Percentiles rank a stretch among this genome's conserved stretches.
Evolutionary conservation across 2,113 vertebrate species (phyloP).

Genomic region (Macrotus californicus): DNA sequence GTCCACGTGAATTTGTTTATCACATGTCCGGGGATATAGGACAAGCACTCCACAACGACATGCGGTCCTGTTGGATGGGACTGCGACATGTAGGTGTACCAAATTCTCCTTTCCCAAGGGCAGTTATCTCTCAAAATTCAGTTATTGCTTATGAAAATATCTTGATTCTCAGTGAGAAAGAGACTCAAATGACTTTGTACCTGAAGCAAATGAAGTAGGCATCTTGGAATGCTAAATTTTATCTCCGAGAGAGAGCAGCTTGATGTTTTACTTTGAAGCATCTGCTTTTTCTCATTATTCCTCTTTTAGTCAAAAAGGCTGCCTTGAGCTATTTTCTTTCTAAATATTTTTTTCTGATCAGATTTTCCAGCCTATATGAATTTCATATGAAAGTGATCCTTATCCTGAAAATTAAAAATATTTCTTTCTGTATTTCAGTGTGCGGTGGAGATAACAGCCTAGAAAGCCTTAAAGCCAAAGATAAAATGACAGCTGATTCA

Average conservation of each 20-base stretch:
- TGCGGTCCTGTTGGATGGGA: too few relatives aligned
- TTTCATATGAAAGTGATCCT: slow-evolving; percentile 58
- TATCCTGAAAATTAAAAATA: slow-evolving; percentile 43
- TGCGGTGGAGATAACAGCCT: slow-evolving; percentile 34
- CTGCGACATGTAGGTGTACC: background rate
- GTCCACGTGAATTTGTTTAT: too few relatives aligned
- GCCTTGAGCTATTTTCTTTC: slow-evolving; percentile 59
- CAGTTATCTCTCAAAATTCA: slow-evolving; percentile 34
- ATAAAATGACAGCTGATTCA: slow-evolving; percentile 17
- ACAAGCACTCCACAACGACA: too few relatives aligned
- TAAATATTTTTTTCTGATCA: slow-evolving; percentile 52
- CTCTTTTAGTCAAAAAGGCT: slow-evolving; percentile 32
- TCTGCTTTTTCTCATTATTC: slow-evolving; percentile 45
- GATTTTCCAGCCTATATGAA: slow-evolving; percentile 45
- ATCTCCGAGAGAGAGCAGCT: background rate
- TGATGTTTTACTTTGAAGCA: slow-evolving; percentile 27
- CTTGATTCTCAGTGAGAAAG: slow-evolving; percentile 45
- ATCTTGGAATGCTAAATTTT: slow-evolving; percentile 26
- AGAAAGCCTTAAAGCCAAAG: slow-evolving; percentile 34
- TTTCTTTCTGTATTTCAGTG: slow-evolving; percentile 27
- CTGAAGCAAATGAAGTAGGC: slow-evolving; percentile 37
- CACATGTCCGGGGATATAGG: too few relatives aligned
- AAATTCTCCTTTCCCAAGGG: background rate
- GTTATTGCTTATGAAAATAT: slow-evolving; percentile 34
- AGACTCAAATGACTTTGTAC: slow-evolving; percentile 5